phyloP scores from a whole-genome alignment of 2,888 invertebrate genomes.

The Cenopis cana region DNA sequence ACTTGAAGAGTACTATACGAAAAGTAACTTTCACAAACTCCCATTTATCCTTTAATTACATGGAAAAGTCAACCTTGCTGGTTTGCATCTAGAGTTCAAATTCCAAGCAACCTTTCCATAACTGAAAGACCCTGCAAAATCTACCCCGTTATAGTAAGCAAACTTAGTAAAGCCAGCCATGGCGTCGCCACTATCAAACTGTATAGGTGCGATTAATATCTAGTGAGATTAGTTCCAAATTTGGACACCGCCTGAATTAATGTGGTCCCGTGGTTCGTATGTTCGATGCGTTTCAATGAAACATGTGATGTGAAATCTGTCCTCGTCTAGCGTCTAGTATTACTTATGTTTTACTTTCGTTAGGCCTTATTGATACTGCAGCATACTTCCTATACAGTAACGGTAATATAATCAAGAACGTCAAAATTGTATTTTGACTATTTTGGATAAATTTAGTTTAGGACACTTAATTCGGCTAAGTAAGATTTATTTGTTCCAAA shows the following conservation, averaged over 20 bases:
- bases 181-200: slow-evolving; percentile 21
- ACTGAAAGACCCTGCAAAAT: neutral
- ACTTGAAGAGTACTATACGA: slow-evolving; percentile 14
- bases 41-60: neutral
- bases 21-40: slow-evolving; percentile 4
- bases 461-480: too few relatives aligned
- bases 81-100: neutral
- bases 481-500: too few relatives aligned
- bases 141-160: neutral
- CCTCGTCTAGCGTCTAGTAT: neutral
- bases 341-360: slow-evolving; percentile 6
- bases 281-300: slow-evolving; percentile 31
- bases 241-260: slow-evolving; percentile 6
- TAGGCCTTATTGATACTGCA: neutral
- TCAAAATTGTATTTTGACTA: too few relatives aligned
- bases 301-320: slow-evolving; percentile 1
- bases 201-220: neutral
- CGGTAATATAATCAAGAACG: too few relatives aligned
- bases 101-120: neutral
- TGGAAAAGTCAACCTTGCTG: neutral
- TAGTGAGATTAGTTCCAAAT: slow-evolving; percentile 12
- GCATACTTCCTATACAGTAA: too few relatives aligned
- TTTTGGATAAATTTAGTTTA: too few relatives aligned
- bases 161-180: slow-evolving; percentile 12
- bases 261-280: slow-evolving; percentile 4